Evolutionary conservation across 2,113 vertebrate species (phyloP), one percentile per base, ranked within the genome.

Genomic region (Axis porcinus): DNA sequence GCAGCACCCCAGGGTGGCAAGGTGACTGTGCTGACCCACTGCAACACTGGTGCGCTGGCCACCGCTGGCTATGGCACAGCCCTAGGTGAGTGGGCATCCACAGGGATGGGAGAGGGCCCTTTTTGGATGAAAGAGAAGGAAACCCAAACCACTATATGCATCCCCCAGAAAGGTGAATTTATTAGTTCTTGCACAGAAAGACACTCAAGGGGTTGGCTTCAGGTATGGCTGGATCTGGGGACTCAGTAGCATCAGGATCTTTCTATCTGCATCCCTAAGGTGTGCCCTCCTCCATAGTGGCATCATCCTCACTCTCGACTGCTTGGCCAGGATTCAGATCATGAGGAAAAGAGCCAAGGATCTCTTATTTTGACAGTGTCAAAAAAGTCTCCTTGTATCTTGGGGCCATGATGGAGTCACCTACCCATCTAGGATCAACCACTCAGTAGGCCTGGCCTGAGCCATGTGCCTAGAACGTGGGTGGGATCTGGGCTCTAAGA

Each of bases 31-130:
- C 99, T 99, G 89, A 99, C 99, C 15, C 99, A 99, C 98, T 99
- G 99, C 98, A 99, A 99, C 98, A 99, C 99, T 0, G 99, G 99
- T 13, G 99, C 99, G 0, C 98, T 99, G 96, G 99, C 99, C 97
- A 99, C 99, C 0, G 99, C 99, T 2, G 99, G 99, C 98, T 99
- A 99, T 0, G 99, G 99, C 74, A 99, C 99, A 1, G 99, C 99
- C 1, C 98, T 99, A 52, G 99, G 99, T 99, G 95, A 98, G 98
- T 16, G 30, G 14, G 30, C n/a, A 1, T 78, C 52, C 27, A 30
- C 21, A 3, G 58, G 58, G 7, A 10, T 12, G 6, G 27, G 36
- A 40, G 55, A 1, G 55, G 50, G 40, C 15, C 64, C 21, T 47
- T 50, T 64, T 15, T 33, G 33, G 55, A 43, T 57, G 9, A 2